These are phyloP conservation scores for Homarus americanus DNA, from an alignment of 1,140 invertebrate genomes.

Conservation along the genomic window DNA sequence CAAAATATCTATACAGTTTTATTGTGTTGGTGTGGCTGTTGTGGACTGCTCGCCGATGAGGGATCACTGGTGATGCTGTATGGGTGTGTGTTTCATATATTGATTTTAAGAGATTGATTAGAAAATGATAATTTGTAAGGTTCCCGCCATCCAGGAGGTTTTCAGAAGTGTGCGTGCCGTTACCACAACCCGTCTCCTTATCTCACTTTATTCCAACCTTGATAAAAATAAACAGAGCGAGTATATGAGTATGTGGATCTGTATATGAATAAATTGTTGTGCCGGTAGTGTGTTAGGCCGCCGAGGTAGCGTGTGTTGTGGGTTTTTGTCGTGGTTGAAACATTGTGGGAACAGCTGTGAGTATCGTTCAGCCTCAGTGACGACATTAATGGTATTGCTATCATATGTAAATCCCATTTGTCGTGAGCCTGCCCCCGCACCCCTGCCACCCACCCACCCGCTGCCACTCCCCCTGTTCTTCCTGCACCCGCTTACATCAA, in stretches of 20 bases:
- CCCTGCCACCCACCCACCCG: neutral
- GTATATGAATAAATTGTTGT: too few species aligned
- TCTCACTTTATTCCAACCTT: too few species aligned
- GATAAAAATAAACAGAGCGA: too few species aligned
- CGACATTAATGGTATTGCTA: slow-evolving; percentile 63
- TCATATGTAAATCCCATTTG: slow-evolving; percentile 65
- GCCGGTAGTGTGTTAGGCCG: neutral
- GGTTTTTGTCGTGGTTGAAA: slow-evolving; percentile 5
- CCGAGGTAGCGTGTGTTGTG: neutral
- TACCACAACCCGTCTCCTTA: too few species aligned
- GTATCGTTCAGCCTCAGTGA: slow-evolving; percentile 46
- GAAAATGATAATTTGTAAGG: slow-evolving; percentile 26
- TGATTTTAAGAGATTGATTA: slow-evolving; percentile 48
- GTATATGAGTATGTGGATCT: too few species aligned
- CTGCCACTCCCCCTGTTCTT: neutral
- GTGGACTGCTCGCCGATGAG: neutral
- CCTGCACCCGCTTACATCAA: too few species aligned
- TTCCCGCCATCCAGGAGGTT: neutral
- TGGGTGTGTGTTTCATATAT: slow-evolving; percentile 10
- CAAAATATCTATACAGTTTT: neutral
- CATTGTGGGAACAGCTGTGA: neutral
- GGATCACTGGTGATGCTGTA: neutral
- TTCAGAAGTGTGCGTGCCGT: slow-evolving; percentile 13
- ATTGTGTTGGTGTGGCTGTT: neutral
- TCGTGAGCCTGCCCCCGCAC: slow-evolving; percentile 37